phyloP scores from a whole-genome alignment of 2,797 vertebrate genomes.

The Vultur gryphus region DNA sequence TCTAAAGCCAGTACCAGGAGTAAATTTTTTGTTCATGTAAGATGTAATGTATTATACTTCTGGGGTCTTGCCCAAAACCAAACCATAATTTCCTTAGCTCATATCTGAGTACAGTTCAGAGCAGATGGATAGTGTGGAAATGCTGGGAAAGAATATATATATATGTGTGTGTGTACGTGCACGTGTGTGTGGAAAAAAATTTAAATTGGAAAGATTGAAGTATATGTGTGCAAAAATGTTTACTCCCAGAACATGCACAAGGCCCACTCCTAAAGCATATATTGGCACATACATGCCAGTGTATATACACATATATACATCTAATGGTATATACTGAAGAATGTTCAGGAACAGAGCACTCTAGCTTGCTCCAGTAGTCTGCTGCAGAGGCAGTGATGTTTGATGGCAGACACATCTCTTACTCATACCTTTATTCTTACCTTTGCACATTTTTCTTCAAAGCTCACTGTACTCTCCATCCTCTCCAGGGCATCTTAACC shows the following conservation, averaged over 20 bases:
- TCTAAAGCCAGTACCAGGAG: neutral
- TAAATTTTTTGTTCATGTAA: neutral
- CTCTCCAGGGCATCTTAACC: neutral
- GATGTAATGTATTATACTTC: neutral
- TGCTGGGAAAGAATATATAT: neutral
- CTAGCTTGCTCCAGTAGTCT: neutral
- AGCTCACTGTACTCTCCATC: neutral
- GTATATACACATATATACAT: neutral
- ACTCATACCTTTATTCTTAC: neutral
- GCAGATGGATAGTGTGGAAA: neutral
- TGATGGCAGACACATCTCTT: neutral
- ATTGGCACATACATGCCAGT: neutral
- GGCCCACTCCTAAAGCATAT: neutral
- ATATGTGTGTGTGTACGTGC: fast-evolving
- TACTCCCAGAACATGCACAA: neutral
- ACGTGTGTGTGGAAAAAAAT: neutral
- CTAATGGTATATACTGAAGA: neutral
- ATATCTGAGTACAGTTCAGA: neutral
- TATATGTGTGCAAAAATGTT: neutral
- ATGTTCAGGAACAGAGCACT: neutral
- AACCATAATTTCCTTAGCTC: neutral
- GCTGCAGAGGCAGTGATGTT: neutral
- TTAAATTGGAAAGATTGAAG: neutral
- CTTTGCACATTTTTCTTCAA: neutral
- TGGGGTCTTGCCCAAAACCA: neutral